These are phyloP conservation scores for Arge pagana DNA, from an alignment of 2,888 invertebrate species.

Conservation along the genomic window DNA sequence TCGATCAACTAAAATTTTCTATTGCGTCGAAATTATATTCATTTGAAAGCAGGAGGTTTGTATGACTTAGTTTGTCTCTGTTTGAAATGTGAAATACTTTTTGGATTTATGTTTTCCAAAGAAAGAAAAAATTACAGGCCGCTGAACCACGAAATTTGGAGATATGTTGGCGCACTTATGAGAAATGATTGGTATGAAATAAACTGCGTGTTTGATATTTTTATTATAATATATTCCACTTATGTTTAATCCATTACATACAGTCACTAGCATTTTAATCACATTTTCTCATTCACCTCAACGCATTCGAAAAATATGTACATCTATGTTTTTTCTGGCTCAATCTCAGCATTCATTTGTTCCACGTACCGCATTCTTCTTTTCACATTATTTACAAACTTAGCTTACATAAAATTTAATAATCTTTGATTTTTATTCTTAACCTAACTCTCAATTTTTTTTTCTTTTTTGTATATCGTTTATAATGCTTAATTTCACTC, in stretches of 20 bases:
- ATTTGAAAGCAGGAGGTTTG: too few relatives aligned
- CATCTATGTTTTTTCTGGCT: conserved; percentile 40
- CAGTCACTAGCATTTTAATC: conserved; percentile 55
- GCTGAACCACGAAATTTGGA: too few relatives aligned
- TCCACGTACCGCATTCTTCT: conserved; percentile 25
- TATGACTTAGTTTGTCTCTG: too few relatives aligned
- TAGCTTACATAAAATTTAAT: conserved; percentile 34
- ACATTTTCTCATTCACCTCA: conserved; percentile 46
- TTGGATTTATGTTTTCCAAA: too few relatives aligned
- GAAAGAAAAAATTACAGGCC: too few relatives aligned
- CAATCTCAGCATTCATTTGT: conserved; percentile 32
- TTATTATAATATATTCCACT: conserved; percentile 33
- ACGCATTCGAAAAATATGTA: conserved; percentile 40
- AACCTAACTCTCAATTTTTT: conserved; percentile 18
- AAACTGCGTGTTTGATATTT: too few relatives aligned
- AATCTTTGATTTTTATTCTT: conserved; percentile 42
- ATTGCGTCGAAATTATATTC: too few relatives aligned
- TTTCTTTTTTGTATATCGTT: conserved; percentile 14
- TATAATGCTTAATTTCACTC: conserved; percentile 14
- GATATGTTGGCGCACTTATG: too few relatives aligned
- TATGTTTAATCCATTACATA: conserved; percentile 39
- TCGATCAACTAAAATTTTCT: too few relatives aligned
- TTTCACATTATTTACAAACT: conserved; percentile 42
- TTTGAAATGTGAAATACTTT: too few relatives aligned
- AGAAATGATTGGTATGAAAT: too few relatives aligned